Percentiles rank a stretch among this genome's conserved stretches.
Conservation (phyloP, 2,113 vertebrate genomes). For the Lutjanus erythropterus region DNA sequence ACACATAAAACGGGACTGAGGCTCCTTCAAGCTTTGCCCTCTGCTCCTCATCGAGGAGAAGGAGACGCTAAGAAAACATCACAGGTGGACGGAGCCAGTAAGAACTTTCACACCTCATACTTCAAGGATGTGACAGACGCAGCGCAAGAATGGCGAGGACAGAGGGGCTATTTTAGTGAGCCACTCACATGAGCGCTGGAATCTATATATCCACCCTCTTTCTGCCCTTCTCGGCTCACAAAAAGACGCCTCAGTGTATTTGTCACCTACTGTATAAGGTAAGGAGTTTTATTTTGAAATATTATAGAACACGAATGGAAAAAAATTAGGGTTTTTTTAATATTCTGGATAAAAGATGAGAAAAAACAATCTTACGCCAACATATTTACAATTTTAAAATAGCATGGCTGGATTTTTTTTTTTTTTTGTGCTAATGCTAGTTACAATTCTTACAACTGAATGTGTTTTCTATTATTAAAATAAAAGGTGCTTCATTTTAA, state of each 20-base stretch:
- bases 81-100: conserved; percentile 28
- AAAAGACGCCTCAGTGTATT: conserved; percentile 55
- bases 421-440: background rate
- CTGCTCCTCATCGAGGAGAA: background rate
- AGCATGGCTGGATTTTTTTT: background rate
- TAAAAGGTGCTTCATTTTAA: background rate
- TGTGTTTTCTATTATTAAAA: background rate
- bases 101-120: conserved; percentile 67
- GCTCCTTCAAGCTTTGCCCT: background rate
- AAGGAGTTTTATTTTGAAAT: conserved; percentile 54
- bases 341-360: background rate
- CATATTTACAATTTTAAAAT: conserved; percentile 11
- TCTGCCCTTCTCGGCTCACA: conserved; percentile 56
- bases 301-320: background rate
- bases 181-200: conserved; percentile 77
- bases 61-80: conserved; percentile 16
- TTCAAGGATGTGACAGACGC: conserved; percentile 39
- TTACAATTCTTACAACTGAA: background rate
- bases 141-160: conserved; percentile 70
- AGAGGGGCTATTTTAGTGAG: conserved; percentile 80
- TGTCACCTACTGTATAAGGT: conserved; percentile 61
- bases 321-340: background rate
- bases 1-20: background rate
- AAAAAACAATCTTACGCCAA: too few relatives aligned
- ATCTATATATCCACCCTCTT: conserved; percentile 80